Conservation (phyloP, 2,113 vertebrate genomes). For the Podilymbus podiceps region DNA sequence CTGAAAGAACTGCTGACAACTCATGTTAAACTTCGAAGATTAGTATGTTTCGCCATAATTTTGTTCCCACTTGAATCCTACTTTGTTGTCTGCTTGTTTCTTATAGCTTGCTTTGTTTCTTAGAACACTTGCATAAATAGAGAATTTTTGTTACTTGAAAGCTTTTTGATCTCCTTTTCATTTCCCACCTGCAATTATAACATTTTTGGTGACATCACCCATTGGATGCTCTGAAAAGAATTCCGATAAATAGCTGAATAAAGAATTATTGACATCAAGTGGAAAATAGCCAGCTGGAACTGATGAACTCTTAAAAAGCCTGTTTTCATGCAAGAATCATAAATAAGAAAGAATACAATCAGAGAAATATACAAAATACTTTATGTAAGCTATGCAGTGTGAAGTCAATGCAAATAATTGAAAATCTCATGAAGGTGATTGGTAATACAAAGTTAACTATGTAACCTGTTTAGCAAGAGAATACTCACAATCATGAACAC, state of each 20-base stretch:
- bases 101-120: neutral
- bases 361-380: neutral
- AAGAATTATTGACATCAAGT: slow-evolving; percentile 23
- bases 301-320: neutral
- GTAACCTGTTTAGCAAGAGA: neutral
- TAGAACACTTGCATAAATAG: slow-evolving; percentile 26
- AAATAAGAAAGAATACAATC: neutral
- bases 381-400: neutral
- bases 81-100: slow-evolving; percentile 2
- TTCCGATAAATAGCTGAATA: slow-evolving; percentile 14
- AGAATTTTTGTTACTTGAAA: slow-evolving; percentile 43
- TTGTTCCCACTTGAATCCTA: neutral
- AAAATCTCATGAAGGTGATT: neutral
- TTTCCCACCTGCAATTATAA: slow-evolving; percentile 38
- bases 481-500: neutral
- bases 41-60: slow-evolving; percentile 21
- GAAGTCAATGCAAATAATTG: neutral
- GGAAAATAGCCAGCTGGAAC: slow-evolving; percentile 41
- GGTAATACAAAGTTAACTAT: neutral
- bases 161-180: slow-evolving; percentile 28
- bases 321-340: neutral
- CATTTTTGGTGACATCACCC: slow-evolving; percentile 6
- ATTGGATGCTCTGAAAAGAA: neutral
- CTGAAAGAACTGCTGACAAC: slow-evolving; percentile 21
- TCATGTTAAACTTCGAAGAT: slow-evolving; percentile 24